These are phyloP conservation scores for Cryptus viduatorius DNA, from an alignment of 2,888 invertebrate genomes.

Conservation along the genomic window DNA sequence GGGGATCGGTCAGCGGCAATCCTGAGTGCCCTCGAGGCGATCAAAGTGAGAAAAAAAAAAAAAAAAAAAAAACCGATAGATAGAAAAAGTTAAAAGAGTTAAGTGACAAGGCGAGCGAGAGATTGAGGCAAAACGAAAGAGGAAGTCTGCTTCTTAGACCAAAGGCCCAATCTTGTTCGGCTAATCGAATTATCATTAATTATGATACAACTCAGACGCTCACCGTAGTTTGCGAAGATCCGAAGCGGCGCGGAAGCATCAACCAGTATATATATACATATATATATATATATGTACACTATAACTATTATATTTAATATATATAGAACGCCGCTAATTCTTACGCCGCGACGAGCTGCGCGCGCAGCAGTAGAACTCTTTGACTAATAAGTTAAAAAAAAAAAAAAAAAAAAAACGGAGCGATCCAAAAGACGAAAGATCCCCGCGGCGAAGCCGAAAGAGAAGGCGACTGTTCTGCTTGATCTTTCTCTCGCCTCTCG, in stretches of 20 bases:
- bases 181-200: slow-evolving; percentile 84
- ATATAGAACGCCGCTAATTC: slow-evolving; percentile 14
- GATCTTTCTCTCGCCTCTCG: slow-evolving; percentile 78
- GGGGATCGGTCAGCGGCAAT: slow-evolving; percentile 52
- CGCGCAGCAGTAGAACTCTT: slow-evolving; percentile 14
- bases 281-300: background rate
- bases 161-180: slow-evolving; percentile 78
- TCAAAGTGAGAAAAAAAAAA: slow-evolving; percentile 16
- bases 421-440: slow-evolving; percentile 67
- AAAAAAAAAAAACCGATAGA: slow-evolving; percentile 18
- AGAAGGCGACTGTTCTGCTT: slow-evolving; percentile 65
- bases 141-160: slow-evolving; percentile 70
- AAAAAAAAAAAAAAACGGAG: slow-evolving; percentile 55
- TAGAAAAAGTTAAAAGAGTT: slow-evolving; percentile 31
- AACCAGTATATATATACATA: background rate
- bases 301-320: background rate
- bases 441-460: slow-evolving; percentile 79
- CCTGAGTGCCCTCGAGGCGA: slow-evolving; percentile 39
- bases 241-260: background rate
- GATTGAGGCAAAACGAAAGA: slow-evolving; percentile 39
- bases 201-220: slow-evolving; percentile 77
- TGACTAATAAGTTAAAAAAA: slow-evolving; percentile 19
- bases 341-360: slow-evolving; percentile 14
- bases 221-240: background rate
- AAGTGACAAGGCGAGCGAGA: slow-evolving; percentile 45